Base-by-base conservation (phyloP, 2,113 vertebrate genomes). In the Myrmecobius fasciatus region DNA sequence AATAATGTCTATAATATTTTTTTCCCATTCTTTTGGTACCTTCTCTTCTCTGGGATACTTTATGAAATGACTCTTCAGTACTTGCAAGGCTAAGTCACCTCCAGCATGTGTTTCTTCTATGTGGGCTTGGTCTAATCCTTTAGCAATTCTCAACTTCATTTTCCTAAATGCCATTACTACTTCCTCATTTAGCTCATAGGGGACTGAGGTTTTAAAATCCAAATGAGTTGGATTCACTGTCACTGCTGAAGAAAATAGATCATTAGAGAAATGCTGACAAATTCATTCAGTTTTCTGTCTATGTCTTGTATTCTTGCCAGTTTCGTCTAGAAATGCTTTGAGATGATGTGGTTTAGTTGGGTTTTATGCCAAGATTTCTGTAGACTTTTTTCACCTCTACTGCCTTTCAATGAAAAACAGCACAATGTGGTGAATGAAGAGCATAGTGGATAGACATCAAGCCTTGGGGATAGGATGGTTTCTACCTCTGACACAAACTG, bases 231-330 rank as follows among this genome's bases (percentile, higher is more conserved):
- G n/a, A 83, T 83, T 83, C n/a, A 83, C 36, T 83, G 67, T 83
- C 67, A 83, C 67, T 83, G 67, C 17, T 75, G 17, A 75, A 75
- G 60, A 75, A 75, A n/a, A n/a, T 83, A 43, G 67, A 43, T 83
- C 67, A 83, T 83, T 83, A 43, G n/a, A 83, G 67, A 83, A 83
- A 83, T 83, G 67, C 67, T 83, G 67, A 83, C 67, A 83, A 83
- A 83, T 83, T 83, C 36, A 83, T 83, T 83, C n/a, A 43, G 67
- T 83, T 83, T 43, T 83, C n/a, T 83, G n/a, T 83, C 67, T 83
- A 20, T 83, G 67, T 17, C 67, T 83, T 83, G 67, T 83, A 24
- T n/a, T 83, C 67, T n/a, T 83, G 67, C 67, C 67, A 83, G 20
- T 83, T 83, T 43, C n/a, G 43, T 83, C 67, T 83, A 83, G 67